Percentiles rank a stretch among this genome's conserved stretches.
phyloP scores from a whole-genome alignment of 2,888 invertebrate genomes.

The Bembecia ichneumoniformis region DNA sequence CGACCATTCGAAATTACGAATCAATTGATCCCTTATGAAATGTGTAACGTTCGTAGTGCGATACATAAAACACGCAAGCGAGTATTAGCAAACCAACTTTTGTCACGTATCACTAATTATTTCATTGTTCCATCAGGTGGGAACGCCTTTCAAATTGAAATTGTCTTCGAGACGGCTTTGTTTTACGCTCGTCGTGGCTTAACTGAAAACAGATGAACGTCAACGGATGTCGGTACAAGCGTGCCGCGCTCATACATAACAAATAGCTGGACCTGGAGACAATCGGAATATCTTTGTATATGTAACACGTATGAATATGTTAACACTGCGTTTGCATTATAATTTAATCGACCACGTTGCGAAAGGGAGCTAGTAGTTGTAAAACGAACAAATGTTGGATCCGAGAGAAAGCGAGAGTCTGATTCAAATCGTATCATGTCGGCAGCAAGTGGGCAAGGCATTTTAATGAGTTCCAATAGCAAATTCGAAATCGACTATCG shows the following conservation, averaged over 20 bases:
- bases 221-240: constrained; percentile 50
- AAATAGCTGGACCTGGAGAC: constrained; percentile 44
- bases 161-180: constrained; percentile 38
- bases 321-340: constrained; percentile 20
- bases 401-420: not conserved
- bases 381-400: not conserved
- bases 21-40: constrained; percentile 1
- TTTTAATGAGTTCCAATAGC: not conserved
- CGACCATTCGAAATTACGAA: constrained; percentile 8
- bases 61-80: not conserved
- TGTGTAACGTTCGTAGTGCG: not conserved
- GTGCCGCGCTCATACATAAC: constrained; percentile 50
- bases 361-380: not conserved
- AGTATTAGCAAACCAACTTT: constrained; percentile 7
- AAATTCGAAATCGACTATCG: not conserved
- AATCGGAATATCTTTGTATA: constrained; percentile 40
- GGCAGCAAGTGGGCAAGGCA: not conserved
- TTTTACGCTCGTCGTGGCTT: constrained; percentile 38
- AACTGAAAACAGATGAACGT: constrained; percentile 60
- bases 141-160: constrained; percentile 39
- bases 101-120: constrained; percentile 23
- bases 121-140: constrained; percentile 29
- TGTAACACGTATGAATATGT: constrained; percentile 37
- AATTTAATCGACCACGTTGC: constrained; percentile 14
- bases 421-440: not conserved